Evolutionary conservation across 1,140 invertebrate species (phyloP).

Genomic region (Cataglyphis hispanica): DNA sequence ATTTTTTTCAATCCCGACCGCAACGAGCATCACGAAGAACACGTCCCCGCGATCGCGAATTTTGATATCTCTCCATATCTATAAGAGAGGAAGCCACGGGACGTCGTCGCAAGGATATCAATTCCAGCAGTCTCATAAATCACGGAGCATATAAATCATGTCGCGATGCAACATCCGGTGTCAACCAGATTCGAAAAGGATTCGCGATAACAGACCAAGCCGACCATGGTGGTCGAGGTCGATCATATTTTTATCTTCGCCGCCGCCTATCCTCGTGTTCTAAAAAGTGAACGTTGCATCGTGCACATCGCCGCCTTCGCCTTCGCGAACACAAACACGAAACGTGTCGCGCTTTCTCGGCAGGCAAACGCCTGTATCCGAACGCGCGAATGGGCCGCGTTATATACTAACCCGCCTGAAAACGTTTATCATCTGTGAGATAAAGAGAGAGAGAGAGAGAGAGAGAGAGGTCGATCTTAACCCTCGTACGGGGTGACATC

Average conservation of each 20-base stretch:
- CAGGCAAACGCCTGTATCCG: slow-evolving; percentile 32
- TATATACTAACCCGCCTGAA: slow-evolving; percentile 72
- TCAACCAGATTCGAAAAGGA: slow-evolving; percentile 5
- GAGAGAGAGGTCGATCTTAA: not conserved
- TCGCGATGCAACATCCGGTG: slow-evolving; percentile 58
- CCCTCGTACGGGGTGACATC: slow-evolving; percentile 28
- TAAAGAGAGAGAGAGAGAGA: no score
- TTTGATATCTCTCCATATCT: not conserved
- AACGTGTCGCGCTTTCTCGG: slow-evolving; percentile 76
- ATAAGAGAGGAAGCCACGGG: slow-evolving; percentile 60
- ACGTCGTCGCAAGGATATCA: slow-evolving; percentile 78
- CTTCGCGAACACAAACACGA: slow-evolving; percentile 61
- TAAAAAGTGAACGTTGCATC: slow-evolving; percentile 79
- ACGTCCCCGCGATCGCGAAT: slow-evolving; percentile 40
- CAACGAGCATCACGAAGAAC: not conserved
- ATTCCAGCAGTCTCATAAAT: slow-evolving; percentile 71
- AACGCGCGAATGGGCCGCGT: not conserved
- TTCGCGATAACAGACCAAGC: slow-evolving; percentile 55
- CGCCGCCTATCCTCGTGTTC: slow-evolving; percentile 40
- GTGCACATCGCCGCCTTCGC: slow-evolving; percentile 55
- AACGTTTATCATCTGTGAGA: slow-evolving; percentile 56
- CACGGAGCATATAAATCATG: no score
- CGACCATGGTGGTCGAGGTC: slow-evolving; percentile 64
- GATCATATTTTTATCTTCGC: slow-evolving; percentile 14
- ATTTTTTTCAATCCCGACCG: not conserved